A percentile compares a stretch with the other conserved stretches of the same genome.
phyloP scores from a whole-genome alignment of 2,888 invertebrate species.

The Nudaria mundana region DNA sequence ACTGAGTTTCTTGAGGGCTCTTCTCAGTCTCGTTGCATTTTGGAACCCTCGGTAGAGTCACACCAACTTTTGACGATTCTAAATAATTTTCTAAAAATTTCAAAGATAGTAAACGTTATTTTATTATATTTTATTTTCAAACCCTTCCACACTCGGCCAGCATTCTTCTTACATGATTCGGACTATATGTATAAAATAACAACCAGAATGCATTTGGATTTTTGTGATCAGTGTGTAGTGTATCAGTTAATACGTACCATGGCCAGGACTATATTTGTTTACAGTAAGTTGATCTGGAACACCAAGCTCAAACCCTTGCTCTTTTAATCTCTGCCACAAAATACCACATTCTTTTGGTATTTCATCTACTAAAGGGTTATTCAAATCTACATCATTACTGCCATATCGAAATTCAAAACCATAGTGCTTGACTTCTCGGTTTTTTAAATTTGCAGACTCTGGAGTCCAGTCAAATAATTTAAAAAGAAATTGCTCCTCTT shows the following conservation, averaged over 20 bases:
- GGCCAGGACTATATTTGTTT: conserved; percentile 91
- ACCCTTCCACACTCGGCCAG: too few relatives aligned
- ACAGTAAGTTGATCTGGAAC: conserved; percentile 92
- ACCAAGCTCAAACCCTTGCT: conserved; percentile 52
- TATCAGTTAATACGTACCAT: conserved; percentile 77
- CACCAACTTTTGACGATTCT: too few relatives aligned
- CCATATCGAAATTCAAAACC: conserved; percentile 96
- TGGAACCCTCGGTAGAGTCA: too few relatives aligned
- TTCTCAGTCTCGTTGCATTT: too few relatives aligned
- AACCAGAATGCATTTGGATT: too few relatives aligned
- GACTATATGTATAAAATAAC: too few relatives aligned
- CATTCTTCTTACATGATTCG: too few relatives aligned
- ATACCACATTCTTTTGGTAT: conserved; percentile 87
- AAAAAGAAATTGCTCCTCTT: conserved; percentile 85
- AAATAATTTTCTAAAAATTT: too few relatives aligned
- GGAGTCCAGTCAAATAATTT: conserved; percentile 78
- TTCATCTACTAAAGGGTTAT: conserved; percentile 82
- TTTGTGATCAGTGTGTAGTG: too few relatives aligned
- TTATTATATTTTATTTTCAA: too few relatives aligned
- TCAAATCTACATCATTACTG: conserved; percentile 90
- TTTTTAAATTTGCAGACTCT: conserved; percentile 81
- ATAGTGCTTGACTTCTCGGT: conserved; percentile 93
- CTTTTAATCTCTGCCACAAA: conserved; percentile 82
- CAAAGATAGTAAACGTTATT: too few relatives aligned
- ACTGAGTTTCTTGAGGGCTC: too few relatives aligned